Evolutionary conservation across 2,797 vertebrate genomes (phyloP).

Genomic region (Enteromius anoplus): DNA sequence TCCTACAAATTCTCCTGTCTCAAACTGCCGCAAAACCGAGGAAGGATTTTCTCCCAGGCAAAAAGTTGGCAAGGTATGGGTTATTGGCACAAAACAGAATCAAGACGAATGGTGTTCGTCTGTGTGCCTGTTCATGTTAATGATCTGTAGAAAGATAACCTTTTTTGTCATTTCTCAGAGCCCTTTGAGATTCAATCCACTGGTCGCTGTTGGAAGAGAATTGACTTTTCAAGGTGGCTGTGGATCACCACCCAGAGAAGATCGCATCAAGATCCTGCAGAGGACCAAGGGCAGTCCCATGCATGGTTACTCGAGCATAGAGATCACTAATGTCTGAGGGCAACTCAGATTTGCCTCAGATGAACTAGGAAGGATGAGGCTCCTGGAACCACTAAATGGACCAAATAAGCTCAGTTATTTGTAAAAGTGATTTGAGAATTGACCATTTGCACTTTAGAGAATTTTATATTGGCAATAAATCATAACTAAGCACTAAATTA

Average conservation of each 20-base stretch:
- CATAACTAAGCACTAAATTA: conserved; percentile 1
- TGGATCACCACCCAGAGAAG: conserved; percentile 75
- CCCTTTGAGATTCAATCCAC: conserved; percentile 72
- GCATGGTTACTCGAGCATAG: conserved; percentile 76
- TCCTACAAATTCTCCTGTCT: conserved; percentile 62
- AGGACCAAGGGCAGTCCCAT: conserved; percentile 75
- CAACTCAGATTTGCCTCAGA: neutral
- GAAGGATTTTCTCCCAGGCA: conserved; percentile 70
- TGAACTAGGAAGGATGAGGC: conserved; percentile 10
- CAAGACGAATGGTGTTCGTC: neutral
- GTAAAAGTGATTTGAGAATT: conserved; percentile 30
- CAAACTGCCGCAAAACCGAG: conserved; percentile 68
- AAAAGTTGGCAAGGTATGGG: conserved; percentile 72
- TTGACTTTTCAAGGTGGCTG: conserved; percentile 73
- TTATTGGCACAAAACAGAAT: neutral
- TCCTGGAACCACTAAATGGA: conserved; percentile 26
- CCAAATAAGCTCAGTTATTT: conserved; percentile 38
- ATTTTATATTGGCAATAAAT: conserved; percentile 37
- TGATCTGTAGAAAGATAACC: conserved; percentile 3
- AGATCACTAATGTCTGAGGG: conserved; percentile 79
- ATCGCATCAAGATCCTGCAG: conserved; percentile 70
- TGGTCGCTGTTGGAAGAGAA: conserved; percentile 69
- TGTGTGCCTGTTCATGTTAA: neutral
- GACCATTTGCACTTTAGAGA: conserved; percentile 34
- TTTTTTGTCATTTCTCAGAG: conserved; percentile 63